Percentiles rank a stretch among this genome's conserved stretches.
phyloP scores from a whole-genome alignment of 2,113 vertebrate species.

The Cololabis saira region DNA sequence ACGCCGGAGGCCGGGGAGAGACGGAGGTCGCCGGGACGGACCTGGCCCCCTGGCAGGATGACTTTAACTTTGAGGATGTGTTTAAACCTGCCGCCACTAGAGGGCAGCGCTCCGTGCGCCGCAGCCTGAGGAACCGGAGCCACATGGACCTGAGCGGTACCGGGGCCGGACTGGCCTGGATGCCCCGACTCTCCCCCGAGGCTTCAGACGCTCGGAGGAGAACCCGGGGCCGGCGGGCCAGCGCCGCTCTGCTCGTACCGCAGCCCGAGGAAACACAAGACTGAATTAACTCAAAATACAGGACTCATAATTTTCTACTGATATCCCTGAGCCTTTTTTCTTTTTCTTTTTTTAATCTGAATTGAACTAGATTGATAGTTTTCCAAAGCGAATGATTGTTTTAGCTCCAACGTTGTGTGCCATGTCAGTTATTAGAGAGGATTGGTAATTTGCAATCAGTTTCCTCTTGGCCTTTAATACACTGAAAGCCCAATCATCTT shows the following conservation, averaged over 20 bases:
- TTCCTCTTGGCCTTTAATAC: conserved; percentile 56
- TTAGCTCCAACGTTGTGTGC: conserved; percentile 14
- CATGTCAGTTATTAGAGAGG: conserved; percentile 44
- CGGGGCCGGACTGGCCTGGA: conserved; percentile 74
- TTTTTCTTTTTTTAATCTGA: conserved; percentile 10
- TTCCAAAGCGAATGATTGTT: conserved; percentile 14
- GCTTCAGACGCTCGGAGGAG: conserved; percentile 44
- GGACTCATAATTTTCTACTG: background rate
- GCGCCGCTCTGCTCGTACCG: conserved; percentile 6
- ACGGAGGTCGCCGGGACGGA: background rate
- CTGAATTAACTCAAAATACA: background rate
- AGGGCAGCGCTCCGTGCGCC: conserved; percentile 74
- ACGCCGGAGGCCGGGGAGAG: conserved; percentile 12
- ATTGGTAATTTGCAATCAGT: conserved; percentile 40
- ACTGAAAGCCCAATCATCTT: conserved; percentile 61
- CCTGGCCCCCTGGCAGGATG: conserved; percentile 69
- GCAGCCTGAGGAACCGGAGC: conserved; percentile 79
- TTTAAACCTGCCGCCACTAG: conserved; percentile 67
- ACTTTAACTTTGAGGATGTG: conserved; percentile 79
- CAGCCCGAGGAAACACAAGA: conserved; percentile 20
- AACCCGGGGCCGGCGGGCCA: conserved; percentile 35
- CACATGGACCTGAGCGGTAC: background rate
- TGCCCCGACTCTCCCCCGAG: conserved; percentile 69
- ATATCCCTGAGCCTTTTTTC: too few relatives aligned
- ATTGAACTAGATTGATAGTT: background rate